A percentile compares a stretch with the other conserved stretches of the same genome.
phyloP scores from a whole-genome alignment of 2,888 invertebrate species.

The Nomada goodeniana region DNA sequence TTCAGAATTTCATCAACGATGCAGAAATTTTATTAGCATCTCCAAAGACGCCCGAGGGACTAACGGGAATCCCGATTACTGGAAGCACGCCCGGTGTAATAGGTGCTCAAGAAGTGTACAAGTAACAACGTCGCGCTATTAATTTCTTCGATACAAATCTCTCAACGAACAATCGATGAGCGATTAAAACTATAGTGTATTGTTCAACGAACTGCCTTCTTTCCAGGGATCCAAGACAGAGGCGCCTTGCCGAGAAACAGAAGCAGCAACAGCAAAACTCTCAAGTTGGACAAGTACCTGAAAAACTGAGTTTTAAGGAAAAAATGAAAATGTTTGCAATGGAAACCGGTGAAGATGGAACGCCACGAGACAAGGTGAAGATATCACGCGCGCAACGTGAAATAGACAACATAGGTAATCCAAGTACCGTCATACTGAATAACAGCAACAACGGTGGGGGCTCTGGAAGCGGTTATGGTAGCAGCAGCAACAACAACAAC shows the following conservation, averaged over 20 bases:
- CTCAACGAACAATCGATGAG: background rate
- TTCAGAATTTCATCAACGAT: conserved; percentile 91
- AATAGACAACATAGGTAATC: conserved; percentile 90
- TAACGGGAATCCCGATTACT: conserved; percentile 83
- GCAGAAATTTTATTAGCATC: conserved; percentile 92
- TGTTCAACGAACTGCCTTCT: background rate
- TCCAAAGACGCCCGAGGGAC: conserved; percentile 89
- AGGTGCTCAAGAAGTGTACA: conserved; percentile 99
- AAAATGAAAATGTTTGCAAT: conserved; percentile 99
- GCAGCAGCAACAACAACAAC: conserved; percentile 65
- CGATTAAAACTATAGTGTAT: background rate
- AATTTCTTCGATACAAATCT: background rate
- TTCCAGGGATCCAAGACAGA: conserved; percentile 93
- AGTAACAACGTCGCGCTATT: conserved; percentile 84
- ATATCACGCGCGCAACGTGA: conserved; percentile 97
- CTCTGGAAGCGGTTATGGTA: conserved; percentile 26
- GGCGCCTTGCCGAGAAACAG: conserved; percentile 93
- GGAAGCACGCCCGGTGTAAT: conserved; percentile 97
- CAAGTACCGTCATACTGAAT: conserved; percentile 80
- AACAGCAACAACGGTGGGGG: conserved; percentile 73
- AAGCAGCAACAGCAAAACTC: conserved; percentile 86
- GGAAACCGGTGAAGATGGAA: conserved; percentile 96
- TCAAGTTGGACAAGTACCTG: conserved; percentile 90
- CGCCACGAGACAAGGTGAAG: conserved; percentile 97
- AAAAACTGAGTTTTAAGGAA: conserved; percentile 98